Percentiles rank a stretch among this genome's conserved stretches.
Evolutionary conservation across 2,888 invertebrate genomes (phyloP).

Genomic region (Habrosyne pyritoides): DNA sequence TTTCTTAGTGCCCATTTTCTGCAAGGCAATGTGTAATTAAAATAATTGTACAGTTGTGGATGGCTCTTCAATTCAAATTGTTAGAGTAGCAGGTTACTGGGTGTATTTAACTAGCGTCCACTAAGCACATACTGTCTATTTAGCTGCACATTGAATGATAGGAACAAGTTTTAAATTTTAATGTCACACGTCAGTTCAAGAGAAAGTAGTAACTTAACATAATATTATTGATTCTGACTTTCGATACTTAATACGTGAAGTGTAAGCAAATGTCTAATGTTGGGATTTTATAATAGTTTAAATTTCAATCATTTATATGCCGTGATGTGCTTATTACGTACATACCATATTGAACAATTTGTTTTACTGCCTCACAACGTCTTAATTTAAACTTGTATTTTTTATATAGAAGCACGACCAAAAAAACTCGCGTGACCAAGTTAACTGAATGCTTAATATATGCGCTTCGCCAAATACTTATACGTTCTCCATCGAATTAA

Average conservation of each 20-base stretch:
- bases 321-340: neutral
- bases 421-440: neutral
- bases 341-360: neutral
- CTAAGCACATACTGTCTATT: slow-evolving; percentile 64
- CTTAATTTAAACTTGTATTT: neutral
- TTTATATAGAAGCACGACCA: neutral
- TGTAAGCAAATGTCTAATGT: slow-evolving; percentile 26
- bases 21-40: slow-evolving; percentile 21
- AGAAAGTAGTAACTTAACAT: slow-evolving; percentile 67
- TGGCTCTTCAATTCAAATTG: slow-evolving; percentile 65
- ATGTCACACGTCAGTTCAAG: slow-evolving; percentile 53
- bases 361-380: neutral
- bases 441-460: neutral
- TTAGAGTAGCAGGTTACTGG: slow-evolving; percentile 57
- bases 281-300: neutral
- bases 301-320: neutral
- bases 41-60: slow-evolving; percentile 40
- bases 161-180: slow-evolving; percentile 81
- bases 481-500: neutral
- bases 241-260: slow-evolving; percentile 55
- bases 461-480: neutral
- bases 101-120: slow-evolving; percentile 73
- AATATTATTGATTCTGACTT: slow-evolving; percentile 59
- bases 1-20: slow-evolving; percentile 39
- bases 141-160: slow-evolving; percentile 60